phyloP scores from a whole-genome alignment of 2,113 vertebrate genomes.

The Pelobates fuscus region DNA sequence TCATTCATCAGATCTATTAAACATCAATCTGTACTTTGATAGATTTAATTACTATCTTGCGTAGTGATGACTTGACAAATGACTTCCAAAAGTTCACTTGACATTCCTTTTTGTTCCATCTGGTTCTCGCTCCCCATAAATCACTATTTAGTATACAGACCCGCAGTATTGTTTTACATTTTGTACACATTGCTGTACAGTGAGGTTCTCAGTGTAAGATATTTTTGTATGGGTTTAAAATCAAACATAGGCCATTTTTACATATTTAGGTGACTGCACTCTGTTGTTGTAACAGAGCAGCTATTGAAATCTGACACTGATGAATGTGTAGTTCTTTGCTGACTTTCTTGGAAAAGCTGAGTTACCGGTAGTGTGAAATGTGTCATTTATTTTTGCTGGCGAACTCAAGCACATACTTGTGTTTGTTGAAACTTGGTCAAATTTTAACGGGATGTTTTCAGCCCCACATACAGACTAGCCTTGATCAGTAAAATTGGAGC shows the following conservation, averaged over 20 bases:
- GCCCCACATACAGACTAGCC: background rate
- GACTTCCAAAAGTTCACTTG: no score
- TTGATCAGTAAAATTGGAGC: background rate
- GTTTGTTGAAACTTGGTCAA: background rate
- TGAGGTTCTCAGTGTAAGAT: background rate
- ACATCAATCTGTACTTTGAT: no score
- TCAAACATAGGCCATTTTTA: conserved; percentile 6
- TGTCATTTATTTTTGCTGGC: background rate
- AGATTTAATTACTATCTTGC: no score
- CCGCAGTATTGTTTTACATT: background rate
- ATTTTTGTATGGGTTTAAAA: conserved; percentile 9
- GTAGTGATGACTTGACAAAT: no score
- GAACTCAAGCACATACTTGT: background rate
- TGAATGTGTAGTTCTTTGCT: background rate
- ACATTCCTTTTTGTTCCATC: no score
- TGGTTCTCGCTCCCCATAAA: no score
- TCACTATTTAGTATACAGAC: no score
- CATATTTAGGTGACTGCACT: background rate
- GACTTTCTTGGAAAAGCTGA: background rate
- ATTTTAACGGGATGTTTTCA: background rate
- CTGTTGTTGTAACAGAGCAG: background rate
- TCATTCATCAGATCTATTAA: no score
- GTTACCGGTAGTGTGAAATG: background rate
- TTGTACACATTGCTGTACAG: background rate
- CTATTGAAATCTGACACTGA: conserved; percentile 32